Conservation (phyloP, 2,888 invertebrate species). For the Trichopoda pennipes region DNA sequence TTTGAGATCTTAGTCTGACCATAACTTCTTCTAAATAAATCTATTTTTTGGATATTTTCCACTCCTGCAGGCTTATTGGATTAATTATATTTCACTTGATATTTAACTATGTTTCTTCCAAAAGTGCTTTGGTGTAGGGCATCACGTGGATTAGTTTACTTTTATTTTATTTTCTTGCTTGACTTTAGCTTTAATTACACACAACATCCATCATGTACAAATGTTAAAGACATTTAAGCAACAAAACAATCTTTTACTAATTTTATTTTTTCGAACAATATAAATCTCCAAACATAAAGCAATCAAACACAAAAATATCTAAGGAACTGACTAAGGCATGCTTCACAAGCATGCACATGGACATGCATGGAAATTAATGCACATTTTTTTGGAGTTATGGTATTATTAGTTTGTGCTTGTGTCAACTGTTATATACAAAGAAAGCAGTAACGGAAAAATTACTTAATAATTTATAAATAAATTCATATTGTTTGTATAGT, state of each 20-base stretch:
- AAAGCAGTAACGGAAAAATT: conserved; percentile 16
- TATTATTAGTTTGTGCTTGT: background rate
- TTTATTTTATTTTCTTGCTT: background rate
- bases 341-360: background rate
- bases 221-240: conserved; percentile 62
- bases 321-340: conserved; percentile 25
- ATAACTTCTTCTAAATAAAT: no score
- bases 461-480: background rate
- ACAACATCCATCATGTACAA: conserved; percentile 63
- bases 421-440: conserved; percentile 7
- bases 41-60: no score
- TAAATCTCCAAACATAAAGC: conserved; percentile 60
- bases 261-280: conserved; percentile 21
- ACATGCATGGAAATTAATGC: background rate
- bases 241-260: conserved; percentile 57
- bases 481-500: no score
- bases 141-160: background rate
- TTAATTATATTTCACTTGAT: no score
- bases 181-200: conserved; percentile 45
- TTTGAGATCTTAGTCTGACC: no score
- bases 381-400: background rate
- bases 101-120: no score
- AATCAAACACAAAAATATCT: conserved; percentile 59
- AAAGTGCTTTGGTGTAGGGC: background rate
- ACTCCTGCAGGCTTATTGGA: no score